Base-by-base conservation (phyloP, 2,797 vertebrate genomes). In the Schizopygopsis pylzovi region DNA sequence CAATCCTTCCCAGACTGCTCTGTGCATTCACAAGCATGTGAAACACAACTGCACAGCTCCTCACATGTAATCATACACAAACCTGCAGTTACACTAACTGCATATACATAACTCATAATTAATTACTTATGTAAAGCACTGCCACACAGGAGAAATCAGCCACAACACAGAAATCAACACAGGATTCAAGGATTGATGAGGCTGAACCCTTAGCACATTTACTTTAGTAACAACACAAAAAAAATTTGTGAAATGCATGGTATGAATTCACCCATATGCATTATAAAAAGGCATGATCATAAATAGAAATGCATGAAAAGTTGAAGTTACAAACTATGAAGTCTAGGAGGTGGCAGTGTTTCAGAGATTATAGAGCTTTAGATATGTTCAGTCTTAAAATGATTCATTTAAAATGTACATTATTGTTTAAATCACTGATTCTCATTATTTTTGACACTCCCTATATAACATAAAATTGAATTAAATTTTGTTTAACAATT, bases 1-100 rank as follows among this genome's bases (percentile, higher is more conserved):
- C 49, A 76, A 86, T 86, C 82, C 43, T 80, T 85, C 65, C 54
- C n/a, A 67, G 61, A 82, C 73, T 63, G 43, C 59, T 78, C n/a
- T n/a, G 67, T 75, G 72, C 68, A 82, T 82, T 77, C 41, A 79
- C 77, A 47, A 78, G 67, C 75, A 71, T 45, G 45, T 67, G 43
- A 28, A 49, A 33, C 37, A 33, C 61, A 56, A 82, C 41, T 63
- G 45, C 52, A 45, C 6, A 82, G 54, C 45, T 59, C 54, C n/a
- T 45, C 15, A 16, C 28, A 45, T 56, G 56, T 45, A 81, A 71
- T 78, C 71, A 68, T 83, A 28, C 20, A n/a, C 76, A 37, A 49
- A 33, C 41, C 41, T 45, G 25, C 47, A 8, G 13, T 28, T 77
- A 25, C 59, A 43, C 49, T 20, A 37, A 41, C 47, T 81, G 28